Evolutionary conservation across 2,888 invertebrate species (phyloP), one percentile per base, ranked within the genome.

Genomic region (Oscheius sp.): DNA sequence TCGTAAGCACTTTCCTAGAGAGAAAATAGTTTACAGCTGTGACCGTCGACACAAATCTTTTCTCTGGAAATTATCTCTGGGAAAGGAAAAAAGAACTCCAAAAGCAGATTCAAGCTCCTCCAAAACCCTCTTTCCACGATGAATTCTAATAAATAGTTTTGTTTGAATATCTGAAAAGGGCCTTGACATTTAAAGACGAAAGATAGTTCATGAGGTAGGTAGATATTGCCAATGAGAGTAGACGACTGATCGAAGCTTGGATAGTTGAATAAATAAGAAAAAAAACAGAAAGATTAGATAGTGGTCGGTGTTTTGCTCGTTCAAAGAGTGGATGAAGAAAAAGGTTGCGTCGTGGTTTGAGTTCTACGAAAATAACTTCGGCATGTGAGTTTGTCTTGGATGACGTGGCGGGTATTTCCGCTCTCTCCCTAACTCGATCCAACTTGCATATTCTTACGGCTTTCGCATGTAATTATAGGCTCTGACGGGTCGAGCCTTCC

Each of bases 121-220:
- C 61, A 10, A 42, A 12, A 6, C 45, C 29, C 23, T 61, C 61
- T 3, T 61, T 61, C 45, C 61, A 61, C 29, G 61, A 61, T 15
- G 61, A 61, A 45, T 33, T 61, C 6, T 61, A 42, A 31, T n/a
- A 27, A 29, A 4, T 48, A 12, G 12, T 12, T 20, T 20, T 12
- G 25, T 48, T 4, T 3, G 12, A 48, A 23, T 48, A 12, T 20
- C n/a, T 48, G 8, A 8, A 37, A 8, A 12, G 10, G 8, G 15
- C 15, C 37, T 15, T 37, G 8, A 12, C 15, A 8, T 37, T 37
- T 37, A 37, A 8, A 12, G 37, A 37, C 37, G 15, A 37, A 15
- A 37, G 15, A 8, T 12, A 37, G 15, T 37, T 37, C 37, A 12
- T 8, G 8, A 37, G 37, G 15, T 37, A n/a, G n/a, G n/a, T n/a